Evolutionary conservation across 1,140 invertebrate genomes (phyloP), one percentile per base, ranked within the genome.

Genomic region (Tenebrio molitor): DNA sequence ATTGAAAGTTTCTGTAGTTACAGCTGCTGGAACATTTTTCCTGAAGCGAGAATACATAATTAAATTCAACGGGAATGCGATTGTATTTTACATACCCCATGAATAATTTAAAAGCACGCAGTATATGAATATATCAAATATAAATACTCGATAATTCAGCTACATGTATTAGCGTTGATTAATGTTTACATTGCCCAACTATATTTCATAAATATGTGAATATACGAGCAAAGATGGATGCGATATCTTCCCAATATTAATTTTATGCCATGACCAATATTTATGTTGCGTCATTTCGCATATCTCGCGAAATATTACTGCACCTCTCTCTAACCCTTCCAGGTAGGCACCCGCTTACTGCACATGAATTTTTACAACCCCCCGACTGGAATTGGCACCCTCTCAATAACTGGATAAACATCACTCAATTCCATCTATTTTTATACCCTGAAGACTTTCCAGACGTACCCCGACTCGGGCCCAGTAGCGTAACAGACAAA

Each of bases 71-170:
- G 23, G 14, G 50, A 50, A 23, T 69, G 21, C 44, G 50, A 69
- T 21, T 69, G 34, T 58, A 50, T 69, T 69, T 69, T 69, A 50
- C 67, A 58, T 69, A 69, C n/a, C 67, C 44, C 34, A 69, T 69
- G 67, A 69, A 69, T 69, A 58, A 69, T 58, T 58, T 58, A 53
- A 58, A 69, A 58, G 25, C 34, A 25, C 39, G 62, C 41, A 69
- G 39, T 67, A 42, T 44, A 44, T 44, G 64, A 39, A 67, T 67
- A 67, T 33, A 42, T 67, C 39, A 67, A 67, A 67, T 46, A 67
- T 67, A 46, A 44, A 67, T 67, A 67, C 39, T 67, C 50, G 50
- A 58, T 58, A 58, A 58, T 58, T 58, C 50, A 58, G 50, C 50
- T 58, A 58, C 50, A 58, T 58, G 50, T 58, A 58, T 58, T 58